Base-by-base conservation (phyloP, 1,140 invertebrate species). In the Procambarus clarkii region DNA sequence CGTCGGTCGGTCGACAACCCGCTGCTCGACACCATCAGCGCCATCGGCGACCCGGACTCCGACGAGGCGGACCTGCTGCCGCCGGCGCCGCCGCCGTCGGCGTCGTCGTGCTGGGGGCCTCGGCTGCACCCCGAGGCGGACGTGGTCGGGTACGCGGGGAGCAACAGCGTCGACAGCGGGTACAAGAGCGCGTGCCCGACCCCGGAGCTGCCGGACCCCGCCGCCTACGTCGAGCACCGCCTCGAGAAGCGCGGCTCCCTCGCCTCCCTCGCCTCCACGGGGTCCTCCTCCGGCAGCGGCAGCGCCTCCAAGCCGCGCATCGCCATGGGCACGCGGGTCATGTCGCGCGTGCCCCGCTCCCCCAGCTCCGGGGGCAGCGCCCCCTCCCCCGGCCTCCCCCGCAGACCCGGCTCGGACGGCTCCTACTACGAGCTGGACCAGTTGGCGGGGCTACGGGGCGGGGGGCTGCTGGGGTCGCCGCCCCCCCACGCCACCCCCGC, bases 131-230 rank as follows among this genome's bases (percentile, higher is more conserved):
- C 92, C 11, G 94, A 94, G 18, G 93, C 93, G 21, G 94, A 95
- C 77, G 94, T 94, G 1, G 93, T 94, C 18, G 94, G 94, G 2
- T 95, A 95, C 80, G 94, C 94, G 2, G 94, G 94, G 11, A 94
- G 94, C 34, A 95, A 94, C 91, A 94, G 94, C 24, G 94, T 95
- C 45, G 94, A 95, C 91, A 94, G 94, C 79, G 94, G 94, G 4
- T 95, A 95, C 92, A 95, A 95, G 88, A 95, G 94, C 80, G 94
- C 94, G 13, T 95, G 94, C 92, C 94, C 94, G 7, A 95, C 94
- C 2, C 94, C 94, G 0, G 94, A 95, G 48, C 93, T 94, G 34
- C 93, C 94, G 21, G 94, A 94, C 80, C 60, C 89, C 2, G 92
- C 92, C 11, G 83, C 93, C 85, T 94, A 94, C 83, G 54, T 91